These are phyloP conservation scores for Hermetia illucens DNA, from an alignment of 1,140 invertebrate species.

Conservation along the genomic window DNA sequence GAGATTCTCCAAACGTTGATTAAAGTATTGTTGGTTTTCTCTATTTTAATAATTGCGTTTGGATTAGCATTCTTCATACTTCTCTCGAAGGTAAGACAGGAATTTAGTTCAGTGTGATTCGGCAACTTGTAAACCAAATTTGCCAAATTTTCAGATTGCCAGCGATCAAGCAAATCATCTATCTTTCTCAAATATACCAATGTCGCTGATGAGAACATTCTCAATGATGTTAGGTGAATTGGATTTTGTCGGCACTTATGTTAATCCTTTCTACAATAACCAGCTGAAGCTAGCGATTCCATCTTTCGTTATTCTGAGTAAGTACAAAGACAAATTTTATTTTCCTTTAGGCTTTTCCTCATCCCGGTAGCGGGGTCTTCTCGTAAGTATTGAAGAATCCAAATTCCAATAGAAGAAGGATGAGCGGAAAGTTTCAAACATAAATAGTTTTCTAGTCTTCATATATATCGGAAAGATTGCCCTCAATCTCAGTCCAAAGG, in stretches of 20 bases:
- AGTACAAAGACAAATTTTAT: slow-evolving; percentile 9
- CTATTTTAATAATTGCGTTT: slow-evolving; percentile 79
- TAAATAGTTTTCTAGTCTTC: no score
- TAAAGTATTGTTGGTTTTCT: slow-evolving; percentile 75
- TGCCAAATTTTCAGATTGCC: slow-evolving; percentile 17
- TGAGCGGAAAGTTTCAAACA: no score
- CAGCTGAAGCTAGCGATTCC: slow-evolving; percentile 56
- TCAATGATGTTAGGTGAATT: slow-evolving; percentile 86
- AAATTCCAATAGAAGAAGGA: no score
- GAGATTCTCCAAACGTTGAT: slow-evolving; percentile 77
- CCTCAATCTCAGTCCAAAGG: no score
- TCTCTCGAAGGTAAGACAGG: slow-evolving; percentile 46
- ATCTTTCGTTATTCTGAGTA: slow-evolving; percentile 57
- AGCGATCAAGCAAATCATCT: slow-evolving; percentile 52
- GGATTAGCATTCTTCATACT: slow-evolving; percentile 74
- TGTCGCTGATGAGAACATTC: slow-evolving; percentile 66
- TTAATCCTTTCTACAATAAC: slow-evolving; percentile 51
- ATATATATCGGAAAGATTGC: no score
- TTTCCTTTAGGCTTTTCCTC: no score
- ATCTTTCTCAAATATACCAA: slow-evolving; percentile 54
- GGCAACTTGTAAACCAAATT: not conserved
- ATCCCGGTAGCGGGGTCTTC: no score
- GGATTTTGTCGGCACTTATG: slow-evolving; percentile 74
- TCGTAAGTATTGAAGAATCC: no score
- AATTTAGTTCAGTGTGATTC: slow-evolving; percentile 3